Conservation (phyloP, 2,797 vertebrate species). For the Bradypus variegatus region DNA sequence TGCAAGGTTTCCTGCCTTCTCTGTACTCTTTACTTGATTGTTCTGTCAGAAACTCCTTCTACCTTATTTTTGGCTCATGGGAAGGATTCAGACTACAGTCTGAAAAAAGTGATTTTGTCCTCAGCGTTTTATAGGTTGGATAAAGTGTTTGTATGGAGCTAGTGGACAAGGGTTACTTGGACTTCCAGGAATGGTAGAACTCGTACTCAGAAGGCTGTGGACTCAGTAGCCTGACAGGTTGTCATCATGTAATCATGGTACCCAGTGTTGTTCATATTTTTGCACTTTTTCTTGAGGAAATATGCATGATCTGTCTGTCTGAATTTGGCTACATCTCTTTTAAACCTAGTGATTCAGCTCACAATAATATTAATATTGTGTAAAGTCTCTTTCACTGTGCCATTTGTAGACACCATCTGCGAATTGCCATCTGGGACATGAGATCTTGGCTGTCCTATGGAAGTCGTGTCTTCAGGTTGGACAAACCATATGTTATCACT, state of each 20-base stretch:
- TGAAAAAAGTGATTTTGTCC: not conserved
- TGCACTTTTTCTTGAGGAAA: conserved; percentile 11
- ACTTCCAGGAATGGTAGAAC: not conserved
- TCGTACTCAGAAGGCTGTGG: not conserved
- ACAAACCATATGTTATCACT: conserved; percentile 59
- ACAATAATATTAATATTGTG: conserved; percentile 52
- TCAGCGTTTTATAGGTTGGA: not conserved
- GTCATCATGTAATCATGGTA: not conserved
- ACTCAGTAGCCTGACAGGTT: not conserved
- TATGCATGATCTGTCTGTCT: not conserved
- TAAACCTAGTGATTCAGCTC: conserved; percentile 38
- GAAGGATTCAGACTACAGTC: not conserved
- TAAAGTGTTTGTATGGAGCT: not conserved
- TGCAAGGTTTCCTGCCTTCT: not conserved
- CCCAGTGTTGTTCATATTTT: not conserved
- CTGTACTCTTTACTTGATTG: not conserved
- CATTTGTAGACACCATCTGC: conserved; percentile 67
- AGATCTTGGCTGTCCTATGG: conserved; percentile 59
- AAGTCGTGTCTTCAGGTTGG: conserved; percentile 65
- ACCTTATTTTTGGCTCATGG: not conserved
- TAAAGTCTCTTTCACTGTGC: conserved; percentile 51
- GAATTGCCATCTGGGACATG: conserved; percentile 62
- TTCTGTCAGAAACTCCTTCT: not conserved
- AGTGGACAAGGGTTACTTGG: not conserved
- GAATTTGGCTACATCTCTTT: conserved; percentile 34